These are phyloP conservation scores for Brachypterus glaber DNA, from an alignment of 2,888 invertebrate species.

Conservation along the genomic window DNA sequence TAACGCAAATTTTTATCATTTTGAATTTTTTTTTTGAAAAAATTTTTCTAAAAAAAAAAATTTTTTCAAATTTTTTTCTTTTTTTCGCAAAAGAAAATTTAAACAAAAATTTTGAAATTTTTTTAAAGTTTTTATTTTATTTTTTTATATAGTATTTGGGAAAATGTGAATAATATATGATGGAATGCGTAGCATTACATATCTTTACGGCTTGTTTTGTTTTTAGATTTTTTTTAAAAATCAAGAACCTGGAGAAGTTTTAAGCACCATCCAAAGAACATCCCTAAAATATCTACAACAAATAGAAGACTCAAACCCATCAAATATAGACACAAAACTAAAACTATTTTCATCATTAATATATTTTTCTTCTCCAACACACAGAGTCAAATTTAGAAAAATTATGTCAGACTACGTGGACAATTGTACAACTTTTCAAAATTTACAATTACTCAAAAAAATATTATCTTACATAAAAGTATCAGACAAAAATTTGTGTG, in stretches of 20 bases:
- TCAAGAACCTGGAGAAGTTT: slow-evolving; percentile 44
- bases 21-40: no score
- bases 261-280: slow-evolving; percentile 38
- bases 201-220: no score
- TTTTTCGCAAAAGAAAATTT: no score
- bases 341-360: slow-evolving; percentile 40
- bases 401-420: slow-evolving; percentile 33
- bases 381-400: slow-evolving; percentile 37
- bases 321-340: slow-evolving; percentile 25
- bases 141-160: no score
- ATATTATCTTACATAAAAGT: slow-evolving; percentile 43
- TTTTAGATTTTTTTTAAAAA: slow-evolving; percentile 40
- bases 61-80: no score
- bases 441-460: slow-evolving; percentile 38
- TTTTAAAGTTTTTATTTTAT: no score
- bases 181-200: no score
- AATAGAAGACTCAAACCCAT: slow-evolving; percentile 27
- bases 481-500: slow-evolving; percentile 39
- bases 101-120: no score
- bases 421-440: slow-evolving; percentile 27
- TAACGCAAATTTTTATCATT: no score
- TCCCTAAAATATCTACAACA: slow-evolving; percentile 36
- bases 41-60: no score
- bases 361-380: slow-evolving; percentile 40
- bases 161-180: no score